Base-by-base conservation (phyloP, 2,113 vertebrate genomes). In the Rutilus rutilus region DNA sequence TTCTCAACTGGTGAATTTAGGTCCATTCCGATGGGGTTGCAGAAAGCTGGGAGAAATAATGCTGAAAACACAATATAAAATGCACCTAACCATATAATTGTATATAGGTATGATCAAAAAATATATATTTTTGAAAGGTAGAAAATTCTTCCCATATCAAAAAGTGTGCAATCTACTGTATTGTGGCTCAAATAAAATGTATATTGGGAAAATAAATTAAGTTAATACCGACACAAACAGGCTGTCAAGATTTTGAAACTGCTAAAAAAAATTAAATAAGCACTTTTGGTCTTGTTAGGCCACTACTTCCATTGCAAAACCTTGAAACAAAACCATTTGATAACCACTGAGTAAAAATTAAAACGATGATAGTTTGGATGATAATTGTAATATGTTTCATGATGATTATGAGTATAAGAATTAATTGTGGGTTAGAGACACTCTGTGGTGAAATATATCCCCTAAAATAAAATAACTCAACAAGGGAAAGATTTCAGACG, bases 401-500 rank as follows among this genome's bases (percentile, higher is more conserved):
- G 42, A 25, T 64, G 12, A 85, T 78, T 64, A 52, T 21, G 2
- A 47, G 27, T 50, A 47, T 45, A 59, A 57, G 50, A 78, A 78
- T 27, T 3, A 11, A 71, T 79, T 27, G 69, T 64, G 15, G 25
- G 59, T 60, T 64, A 45, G 25, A 67, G 27, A 47, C 0, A 1
- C 14, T 54, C 8, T 78, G 15, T 57, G 42, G 2, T 36, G 19
- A 39, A 67, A 60, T 21, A 67, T 33, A 50, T 71, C 25, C 17
- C 9, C 17, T 45, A 78, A 67, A 42, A 42, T 54, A 52, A 25
- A 45, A 64, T 45, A 50, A 47, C 57, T 23, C 39, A 45, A 69
- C 45, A 25, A 76, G 7, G 52, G 67, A 81, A n/a, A 42, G 12
- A 86, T 83, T 82, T 4, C 21, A 67, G 69, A 17, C n/a, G 42